A percentile compares a stretch with the other conserved stretches of the same genome.
Conservation (phyloP, 2,888 invertebrate species). For the Coecobrya sp. region DNA sequence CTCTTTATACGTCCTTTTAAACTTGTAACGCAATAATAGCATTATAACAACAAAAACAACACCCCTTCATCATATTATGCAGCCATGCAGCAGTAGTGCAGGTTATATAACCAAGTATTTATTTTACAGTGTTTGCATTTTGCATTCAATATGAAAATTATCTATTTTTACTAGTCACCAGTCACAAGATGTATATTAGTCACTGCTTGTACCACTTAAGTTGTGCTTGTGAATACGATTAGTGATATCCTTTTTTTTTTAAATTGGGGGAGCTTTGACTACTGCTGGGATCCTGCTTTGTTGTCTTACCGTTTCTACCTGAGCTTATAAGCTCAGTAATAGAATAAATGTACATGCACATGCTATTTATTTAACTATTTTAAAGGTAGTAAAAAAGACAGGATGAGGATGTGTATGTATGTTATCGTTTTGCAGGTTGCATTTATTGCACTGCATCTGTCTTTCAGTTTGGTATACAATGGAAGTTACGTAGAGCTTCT, state of each 20-base stretch:
- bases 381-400: not conserved
- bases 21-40: slow-evolving; percentile 22
- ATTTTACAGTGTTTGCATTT: not conserved
- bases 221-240: slow-evolving; percentile 10
- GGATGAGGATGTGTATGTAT: slow-evolving; percentile 62
- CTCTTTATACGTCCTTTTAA: slow-evolving; percentile 27
- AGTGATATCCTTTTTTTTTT: slow-evolving; percentile 22
- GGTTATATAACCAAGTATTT: not conserved
- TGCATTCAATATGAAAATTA: slow-evolving; percentile 18
- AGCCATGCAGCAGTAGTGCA: not conserved
- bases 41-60: slow-evolving; percentile 14
- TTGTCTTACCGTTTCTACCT: not conserved
- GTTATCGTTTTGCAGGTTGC: not conserved
- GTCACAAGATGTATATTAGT: not conserved
- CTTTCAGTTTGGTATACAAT: not conserved
- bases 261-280: not conserved
- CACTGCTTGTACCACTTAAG: not conserved
- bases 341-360: too few species aligned
- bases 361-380: slow-evolving; percentile 22
- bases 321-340: not conserved
- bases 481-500: not conserved
- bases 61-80: slow-evolving; percentile 27
- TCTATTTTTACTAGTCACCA: slow-evolving; percentile 31
- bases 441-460: slow-evolving; percentile 49
- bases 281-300: not conserved